Evolutionary conservation across 2,113 vertebrate genomes (phyloP), one percentile per base, ranked within the genome.

Genomic region (Sorex araneus): DNA sequence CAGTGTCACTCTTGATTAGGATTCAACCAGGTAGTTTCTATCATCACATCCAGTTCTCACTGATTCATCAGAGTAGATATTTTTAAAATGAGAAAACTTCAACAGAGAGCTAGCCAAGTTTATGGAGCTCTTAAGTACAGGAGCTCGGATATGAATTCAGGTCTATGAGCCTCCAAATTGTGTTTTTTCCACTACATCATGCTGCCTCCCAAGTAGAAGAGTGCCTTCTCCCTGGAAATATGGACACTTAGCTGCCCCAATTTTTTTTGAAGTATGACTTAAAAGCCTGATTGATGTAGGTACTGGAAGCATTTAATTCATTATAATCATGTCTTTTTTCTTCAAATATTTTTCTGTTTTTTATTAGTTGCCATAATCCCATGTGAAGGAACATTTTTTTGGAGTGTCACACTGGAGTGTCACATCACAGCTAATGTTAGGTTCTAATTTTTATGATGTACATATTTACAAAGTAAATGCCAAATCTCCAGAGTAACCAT

Each of bases 141-240:
- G 77, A 93, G 78, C 64, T 75, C 60, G 78, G 81, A 94, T 88
- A 82, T 69, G 85, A 85, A 87, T 75, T 77, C 28, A 88, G 85
- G 71, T 74, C 67, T 76, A 8, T 71, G 70, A 84, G 43, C 71
- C 75, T 93, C 78, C 79, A 82, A 96, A 77, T 80, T 70, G 16
- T 82, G 79, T 88, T 95, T 43, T 96, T 96, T 94, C 93, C 93
- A 94, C 87, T 91, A 73, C 71, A 82, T 87, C 94, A 93, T 1
- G 0, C 32, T n/a, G 64, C 87, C 93, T 94, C 85, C 94, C 96
- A 95, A 94, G 89, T 76, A 87, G 94, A 54, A 0, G 1, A 87
- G 47, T 57, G 32, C 82, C 50, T 90, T 96, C 82, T 87, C 74
- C 79, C 43, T 93, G 87, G 90, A 92, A 90, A 95, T 92, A 57